Evolutionary conservation across 2,113 vertebrate species (phyloP), one percentile per base, ranked within the genome.

Genomic region (Xiphias gladius): DNA sequence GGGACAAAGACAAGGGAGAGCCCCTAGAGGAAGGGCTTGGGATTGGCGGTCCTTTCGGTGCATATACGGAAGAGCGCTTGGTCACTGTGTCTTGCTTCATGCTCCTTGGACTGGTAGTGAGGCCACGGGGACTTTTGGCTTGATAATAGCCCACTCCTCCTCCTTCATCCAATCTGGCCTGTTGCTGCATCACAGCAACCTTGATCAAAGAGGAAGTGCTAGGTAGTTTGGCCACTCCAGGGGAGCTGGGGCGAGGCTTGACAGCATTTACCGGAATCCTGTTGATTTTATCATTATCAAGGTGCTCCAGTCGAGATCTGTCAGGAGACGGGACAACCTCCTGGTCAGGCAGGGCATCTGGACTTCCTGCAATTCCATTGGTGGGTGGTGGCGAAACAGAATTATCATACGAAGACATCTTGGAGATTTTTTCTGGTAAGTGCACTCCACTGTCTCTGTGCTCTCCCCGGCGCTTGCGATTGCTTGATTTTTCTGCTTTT

Each of bases 181-280:
- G 96, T 85, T 97, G 97, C 92, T 97, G 97, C 88, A 97, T 95
- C 84, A 97, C 95, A 7, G 96, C 95, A 16, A 96, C 95, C 94
- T 97, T 98, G 55, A 97, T 90, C 92, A 97, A 94, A 0, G 96
- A 95, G 85, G 97, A 98, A 95, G 97, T 96, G 92, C 96, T 96
- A 1, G 97, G 96, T 61, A 95, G 93, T 92, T 97, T 97, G 91
- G 96, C 95, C 28, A 96, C 96, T 81, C 97, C 96, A 1, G 97
- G 98, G 71, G 97, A 97, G 95, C 96, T 98, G 85, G 98, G 97
- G 83, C 97, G 97, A 59, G 98, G 98, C 93, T 97, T 97, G 48
- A 99, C 98, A 39, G 98, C 96, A 0, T 99, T 98, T 59, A 99
- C 94, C 5, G 98, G 98, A 86, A 99, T 99, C 94, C 97, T 97